phyloP scores from a whole-genome alignment of 2,888 invertebrate species.

The Troides helena region DNA sequence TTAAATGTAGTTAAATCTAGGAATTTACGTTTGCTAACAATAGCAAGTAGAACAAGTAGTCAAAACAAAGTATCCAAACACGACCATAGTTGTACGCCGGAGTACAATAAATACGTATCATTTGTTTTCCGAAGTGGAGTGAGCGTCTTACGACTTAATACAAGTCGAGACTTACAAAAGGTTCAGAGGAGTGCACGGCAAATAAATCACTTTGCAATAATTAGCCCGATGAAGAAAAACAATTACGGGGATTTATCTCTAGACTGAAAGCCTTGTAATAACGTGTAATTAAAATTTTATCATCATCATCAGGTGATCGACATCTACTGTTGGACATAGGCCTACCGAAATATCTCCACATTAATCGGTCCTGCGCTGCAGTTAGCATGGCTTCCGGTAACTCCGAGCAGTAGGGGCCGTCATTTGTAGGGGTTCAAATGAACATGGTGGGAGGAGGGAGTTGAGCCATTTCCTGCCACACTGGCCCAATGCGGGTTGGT shows the following conservation, averaged over 20 bases:
- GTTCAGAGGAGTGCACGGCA: slow-evolving; percentile 18
- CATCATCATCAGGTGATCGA: too few relatives aligned
- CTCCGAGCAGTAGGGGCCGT: too few relatives aligned
- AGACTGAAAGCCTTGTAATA: background rate
- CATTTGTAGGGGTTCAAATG: too few relatives aligned
- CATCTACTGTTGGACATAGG: too few relatives aligned
- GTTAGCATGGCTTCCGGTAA: too few relatives aligned
- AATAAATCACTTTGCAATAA: slow-evolving; percentile 12
- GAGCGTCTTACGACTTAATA: slow-evolving; percentile 50
- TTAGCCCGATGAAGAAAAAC: slow-evolving; percentile 4
- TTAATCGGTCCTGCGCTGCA: too few relatives aligned
- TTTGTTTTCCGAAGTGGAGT: slow-evolving; percentile 54
- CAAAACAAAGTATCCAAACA: slow-evolving; percentile 36
- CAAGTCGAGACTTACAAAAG: slow-evolving; percentile 40
- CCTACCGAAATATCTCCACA: too few relatives aligned
- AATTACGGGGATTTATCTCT: slow-evolving; percentile 1
- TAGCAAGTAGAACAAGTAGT: slow-evolving; percentile 2
- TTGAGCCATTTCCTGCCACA: too few relatives aligned
- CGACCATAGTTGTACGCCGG: slow-evolving; percentile 48
- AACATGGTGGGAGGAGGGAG: too few relatives aligned
- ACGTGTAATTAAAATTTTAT: too few relatives aligned
- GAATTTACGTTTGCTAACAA: background rate
- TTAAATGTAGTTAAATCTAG: too few relatives aligned
- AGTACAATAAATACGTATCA: slow-evolving; percentile 63
- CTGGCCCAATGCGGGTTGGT: too few relatives aligned